Base-by-base conservation (phyloP, 2,113 vertebrate genomes). In the Girardinichthys multiradiatus region DNA sequence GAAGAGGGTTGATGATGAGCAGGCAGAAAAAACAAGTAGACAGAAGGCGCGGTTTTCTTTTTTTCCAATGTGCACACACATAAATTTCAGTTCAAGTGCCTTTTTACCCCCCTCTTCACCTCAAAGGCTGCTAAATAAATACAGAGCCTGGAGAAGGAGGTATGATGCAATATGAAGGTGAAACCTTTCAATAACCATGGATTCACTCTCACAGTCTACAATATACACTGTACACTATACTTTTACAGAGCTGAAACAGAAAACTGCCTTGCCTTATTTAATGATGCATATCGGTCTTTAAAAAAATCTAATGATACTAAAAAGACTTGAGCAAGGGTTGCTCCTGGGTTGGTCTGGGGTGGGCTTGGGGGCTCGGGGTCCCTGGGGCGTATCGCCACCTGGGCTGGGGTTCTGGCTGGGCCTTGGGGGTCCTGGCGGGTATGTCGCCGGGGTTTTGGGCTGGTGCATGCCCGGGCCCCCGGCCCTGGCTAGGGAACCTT, bases 111-210 rank as follows among this genome's bases (percentile, higher is more conserved):
- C 24, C 8, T 33, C 24, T 68, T 61, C 27, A 72, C 17, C 70
- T 81, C 54, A 35, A 61, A 77, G 62, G 26, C 26, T 60, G 5
- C 76, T 86, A 30, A 75, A 82, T 87, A 68, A 87, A 75, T 64
- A 64, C 83, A 65, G 9, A 68, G 62, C 39, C 24, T 12, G 29
- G 33, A 67, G 60, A 72, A 57, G 39, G 11, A 27, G 59, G 57
- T 14, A 12, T 68, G 48, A 70, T 76, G 71, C 51, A 63, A 72
- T 42, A 64, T 78, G 33, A 86, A 71, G 61, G 54, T 33, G 26
- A n/a, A 48, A 57, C 21, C 17, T 68, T 64, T 75, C 60, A 48
- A 57, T 33, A 72, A 57, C 13, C 11, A 57, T 24, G 72, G 68
- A 79, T 59, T 35, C 26, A 48, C 31, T 3, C 6, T 57, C 14